phyloP scores from a whole-genome alignment of 2,888 invertebrate genomes.

The Halictus quadricinctus region DNA sequence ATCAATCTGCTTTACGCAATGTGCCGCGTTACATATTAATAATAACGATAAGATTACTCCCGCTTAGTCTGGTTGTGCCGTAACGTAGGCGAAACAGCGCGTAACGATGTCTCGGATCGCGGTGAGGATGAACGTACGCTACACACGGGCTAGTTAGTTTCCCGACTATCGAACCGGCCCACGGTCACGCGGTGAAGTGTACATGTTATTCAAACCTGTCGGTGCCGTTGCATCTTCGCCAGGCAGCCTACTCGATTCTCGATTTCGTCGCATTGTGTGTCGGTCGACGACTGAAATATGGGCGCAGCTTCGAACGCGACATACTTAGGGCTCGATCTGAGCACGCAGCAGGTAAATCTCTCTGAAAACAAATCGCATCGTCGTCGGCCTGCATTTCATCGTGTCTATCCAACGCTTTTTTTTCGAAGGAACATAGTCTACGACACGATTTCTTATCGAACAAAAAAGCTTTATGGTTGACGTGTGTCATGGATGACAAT shows the following conservation, averaged over 20 bases:
- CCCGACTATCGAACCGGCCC: constrained; percentile 40
- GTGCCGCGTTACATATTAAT: constrained; percentile 22
- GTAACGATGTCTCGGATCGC: constrained; percentile 51
- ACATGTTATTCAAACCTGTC: constrained; percentile 16
- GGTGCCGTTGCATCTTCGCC: not conserved
- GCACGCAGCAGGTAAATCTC: constrained; percentile 91
- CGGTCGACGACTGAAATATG: constrained; percentile 64
- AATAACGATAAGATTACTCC: constrained; percentile 61
- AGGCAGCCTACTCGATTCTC: not conserved
- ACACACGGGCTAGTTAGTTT: constrained; percentile 53
- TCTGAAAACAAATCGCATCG: not conserved
- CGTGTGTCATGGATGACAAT: constrained; percentile 14
- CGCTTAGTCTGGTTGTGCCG: constrained; percentile 25
- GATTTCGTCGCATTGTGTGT: constrained; percentile 36
- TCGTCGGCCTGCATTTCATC: not conserved
- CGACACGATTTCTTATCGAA: not conserved
- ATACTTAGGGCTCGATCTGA: constrained; percentile 93
- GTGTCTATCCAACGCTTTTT: not conserved
- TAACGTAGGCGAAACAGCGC: constrained; percentile 52
- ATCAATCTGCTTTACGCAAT: constrained; percentile 47
- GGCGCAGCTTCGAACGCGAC: constrained; percentile 81
- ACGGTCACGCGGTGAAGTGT: constrained; percentile 35
- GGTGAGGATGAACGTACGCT: constrained; percentile 42
- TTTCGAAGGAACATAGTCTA: not conserved
- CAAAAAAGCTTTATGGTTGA: constrained; percentile 15